Base-by-base conservation (phyloP, 2,888 invertebrate genomes). In the Pristionchus arcanus region DNA sequence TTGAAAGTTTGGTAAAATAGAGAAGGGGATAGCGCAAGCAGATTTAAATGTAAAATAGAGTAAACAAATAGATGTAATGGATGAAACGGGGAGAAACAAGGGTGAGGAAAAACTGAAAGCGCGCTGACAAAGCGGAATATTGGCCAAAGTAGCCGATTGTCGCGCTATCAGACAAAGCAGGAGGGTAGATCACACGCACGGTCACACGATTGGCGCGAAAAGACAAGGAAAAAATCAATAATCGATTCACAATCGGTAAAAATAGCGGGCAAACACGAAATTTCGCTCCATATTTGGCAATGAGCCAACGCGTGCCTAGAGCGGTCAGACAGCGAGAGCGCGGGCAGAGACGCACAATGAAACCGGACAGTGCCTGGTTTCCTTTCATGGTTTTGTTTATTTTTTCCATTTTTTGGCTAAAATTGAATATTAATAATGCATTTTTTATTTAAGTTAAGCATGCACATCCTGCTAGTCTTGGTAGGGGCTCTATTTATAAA, bases 291-390 rank as follows among this genome's bases (percentile, higher is more conserved):
- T 28, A 53, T 81, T 81, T 81, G 81, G 53, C 53, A 81, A 81
- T n/a, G 49, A 81, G 81, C 81, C 81, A 81, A n/a, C 77, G 42
- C 77, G 77, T 31, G 77, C 34, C 77, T 31, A 81, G 81, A 81
- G 81, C 81, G 49, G n/a, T 7, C 15, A 74, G 71, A 74, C 19
- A 34, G 34, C 71, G 34, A 74, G 71, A 74, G 71, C 15, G 15
- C 0, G 42, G 49, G 25, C 81, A 81, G 81, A 49, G 81, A 81
- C 81, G 81, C 49, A 81, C 53, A 81, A 53, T 31, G 21, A 42
- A 49, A 53, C 16, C 49, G 53, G n/a, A 81, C 16, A 34, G 34
- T 74, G 71, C 13, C 34, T 74, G 31, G 15, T 74, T 15, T 34
- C 37, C 15, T 31, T 19, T 34, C 34, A 28, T 74, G 16, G 1